Evolutionary conservation across 2,113 vertebrate species (phyloP).

Genomic region (Apteryx owenii): DNA sequence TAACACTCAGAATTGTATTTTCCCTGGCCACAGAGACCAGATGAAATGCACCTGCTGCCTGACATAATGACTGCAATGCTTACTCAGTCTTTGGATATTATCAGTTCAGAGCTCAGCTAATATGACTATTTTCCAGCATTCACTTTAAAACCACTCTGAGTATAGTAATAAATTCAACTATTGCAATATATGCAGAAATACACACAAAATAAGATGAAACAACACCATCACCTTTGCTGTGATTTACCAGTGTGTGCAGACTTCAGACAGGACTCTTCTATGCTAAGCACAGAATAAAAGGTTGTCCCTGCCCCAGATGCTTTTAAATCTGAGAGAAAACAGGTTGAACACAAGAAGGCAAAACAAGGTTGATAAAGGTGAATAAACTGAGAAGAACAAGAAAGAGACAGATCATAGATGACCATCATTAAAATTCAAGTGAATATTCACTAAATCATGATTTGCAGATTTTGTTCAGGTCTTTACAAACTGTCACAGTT

Average conservation of each 20-base stretch:
- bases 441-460: not conserved
- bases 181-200: not conserved
- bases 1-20: not conserved
- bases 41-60: not conserved
- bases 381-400: not conserved
- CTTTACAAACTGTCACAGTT: not conserved
- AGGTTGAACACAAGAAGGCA: not conserved
- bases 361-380: not conserved
- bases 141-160: not conserved
- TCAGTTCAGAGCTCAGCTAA: not conserved
- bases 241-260: rapidly evolving
- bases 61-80: not conserved
- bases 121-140: not conserved
- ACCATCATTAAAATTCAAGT: rapidly evolving
- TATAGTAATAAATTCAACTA: not conserved
- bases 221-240: not conserved
- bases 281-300: not conserved
- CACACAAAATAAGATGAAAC: not conserved
- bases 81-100: not conserved
- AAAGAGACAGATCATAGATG: not conserved
- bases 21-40: not conserved
- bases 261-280: not conserved
- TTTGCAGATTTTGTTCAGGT: not conserved
- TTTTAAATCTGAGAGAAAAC: not conserved
- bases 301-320: not conserved